phyloP scores from a whole-genome alignment of 2,113 vertebrate species.

The Dissostichus mawsoni region DNA sequence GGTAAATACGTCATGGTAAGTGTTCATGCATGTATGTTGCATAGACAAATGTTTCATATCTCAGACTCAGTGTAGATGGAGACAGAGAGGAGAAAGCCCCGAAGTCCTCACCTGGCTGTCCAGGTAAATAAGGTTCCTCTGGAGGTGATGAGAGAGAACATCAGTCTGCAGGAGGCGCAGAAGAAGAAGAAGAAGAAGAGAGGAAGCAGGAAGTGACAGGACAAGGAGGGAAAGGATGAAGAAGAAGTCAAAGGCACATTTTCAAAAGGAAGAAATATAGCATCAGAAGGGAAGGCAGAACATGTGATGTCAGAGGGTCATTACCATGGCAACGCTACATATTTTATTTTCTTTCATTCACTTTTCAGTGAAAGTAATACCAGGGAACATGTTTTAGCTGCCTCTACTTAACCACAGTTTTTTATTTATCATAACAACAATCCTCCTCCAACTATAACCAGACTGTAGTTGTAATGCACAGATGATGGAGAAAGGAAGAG shows the following conservation, averaged over 20 bases:
- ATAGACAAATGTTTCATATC: background rate
- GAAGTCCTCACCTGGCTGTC: conserved; percentile 95
- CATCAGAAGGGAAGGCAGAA: background rate
- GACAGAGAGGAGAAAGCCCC: conserved; percentile 6
- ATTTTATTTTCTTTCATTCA: background rate
- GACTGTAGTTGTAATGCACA: background rate
- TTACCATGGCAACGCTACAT: background rate
- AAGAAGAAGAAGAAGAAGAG: conserved; percentile 35
- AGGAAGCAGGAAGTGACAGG: conserved; percentile 21
- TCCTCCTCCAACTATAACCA: background rate
- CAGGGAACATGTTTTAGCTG: background rate
- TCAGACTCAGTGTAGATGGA: background rate
- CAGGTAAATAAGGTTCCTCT: conserved; percentile 97
- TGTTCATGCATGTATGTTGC: background rate
- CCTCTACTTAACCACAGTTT: background rate
- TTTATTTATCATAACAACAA: background rate
- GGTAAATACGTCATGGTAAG: background rate
- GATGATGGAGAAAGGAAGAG: background rate
- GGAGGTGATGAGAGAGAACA: conserved; percentile 97
- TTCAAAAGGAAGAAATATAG: background rate
- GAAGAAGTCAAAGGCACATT: conserved; percentile 1
- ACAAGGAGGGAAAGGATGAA: background rate
- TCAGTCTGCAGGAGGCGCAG: conserved; percentile 90
- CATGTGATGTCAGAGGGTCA: background rate
- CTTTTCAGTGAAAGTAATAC: background rate